Percentiles rank a stretch among this genome's conserved stretches.
These are phyloP conservation scores for Notamacropus eugenii DNA, from an alignment of 2,797 vertebrate genomes.

Conservation along the genomic window DNA sequence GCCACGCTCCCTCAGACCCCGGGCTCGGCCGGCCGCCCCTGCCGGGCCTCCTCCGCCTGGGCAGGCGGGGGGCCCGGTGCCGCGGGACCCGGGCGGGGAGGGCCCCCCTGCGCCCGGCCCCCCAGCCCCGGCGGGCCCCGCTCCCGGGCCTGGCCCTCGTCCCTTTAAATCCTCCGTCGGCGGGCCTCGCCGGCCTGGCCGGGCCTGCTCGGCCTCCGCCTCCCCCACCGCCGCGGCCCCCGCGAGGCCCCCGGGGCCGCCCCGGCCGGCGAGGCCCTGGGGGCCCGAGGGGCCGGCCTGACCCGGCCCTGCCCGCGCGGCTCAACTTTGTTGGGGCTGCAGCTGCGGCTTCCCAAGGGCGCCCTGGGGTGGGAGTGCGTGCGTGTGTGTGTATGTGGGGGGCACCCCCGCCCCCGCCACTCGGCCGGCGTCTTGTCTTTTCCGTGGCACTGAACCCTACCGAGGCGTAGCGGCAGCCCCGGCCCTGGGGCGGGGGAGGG, in stretches of 20 bases:
- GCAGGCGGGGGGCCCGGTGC: neutral
- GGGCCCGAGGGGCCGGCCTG: neutral
- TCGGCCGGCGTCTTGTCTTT: neutral
- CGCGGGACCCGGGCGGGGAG: neutral
- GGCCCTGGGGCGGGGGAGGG: neutral
- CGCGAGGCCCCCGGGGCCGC: constrained; percentile 10
- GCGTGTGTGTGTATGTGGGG: neutral
- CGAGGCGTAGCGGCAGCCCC: neutral
- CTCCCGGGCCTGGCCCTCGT: constrained; percentile 10
- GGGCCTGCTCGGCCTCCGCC: neutral
- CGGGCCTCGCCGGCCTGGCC: constrained; percentile 40
- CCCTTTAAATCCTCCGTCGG: constrained; percentile 25
- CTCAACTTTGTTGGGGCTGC: neutral
- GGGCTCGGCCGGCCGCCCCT: constrained; percentile 10
- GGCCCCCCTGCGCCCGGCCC: neutral
- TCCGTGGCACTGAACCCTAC: neutral
- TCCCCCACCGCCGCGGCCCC: no score
- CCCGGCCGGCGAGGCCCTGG: constrained; percentile 16
- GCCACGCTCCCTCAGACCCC: constrained; percentile 25
- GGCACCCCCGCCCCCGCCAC: neutral
- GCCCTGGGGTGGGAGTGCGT: neutral
- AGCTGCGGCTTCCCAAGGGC: constrained; percentile 1
- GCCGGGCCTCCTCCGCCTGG: neutral
- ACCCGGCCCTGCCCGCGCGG: neutral
- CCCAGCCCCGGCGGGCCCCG: neutral